These are phyloP conservation scores for Neuroscelio doddi DNA, from an alignment of 2,888 invertebrate genomes.

Conservation along the genomic window DNA sequence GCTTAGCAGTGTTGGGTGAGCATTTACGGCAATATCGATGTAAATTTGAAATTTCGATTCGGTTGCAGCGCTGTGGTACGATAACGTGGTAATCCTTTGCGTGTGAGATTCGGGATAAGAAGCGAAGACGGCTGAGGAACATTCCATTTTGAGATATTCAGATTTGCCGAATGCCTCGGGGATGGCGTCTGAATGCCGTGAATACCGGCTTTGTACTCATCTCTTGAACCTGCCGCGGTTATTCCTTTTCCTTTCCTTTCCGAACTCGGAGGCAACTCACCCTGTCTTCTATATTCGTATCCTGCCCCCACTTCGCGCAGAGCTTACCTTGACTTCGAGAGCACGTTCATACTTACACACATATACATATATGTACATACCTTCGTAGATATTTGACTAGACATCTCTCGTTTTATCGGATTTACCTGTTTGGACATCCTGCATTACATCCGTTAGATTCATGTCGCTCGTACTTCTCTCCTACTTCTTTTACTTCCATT, in stretches of 20 bases:
- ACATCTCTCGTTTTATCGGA: conserved; percentile 23
- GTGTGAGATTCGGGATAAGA: conserved; percentile 40
- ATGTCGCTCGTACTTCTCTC: conserved; percentile 1
- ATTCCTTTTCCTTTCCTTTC: conserved; percentile 28
- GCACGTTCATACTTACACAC: conserved; percentile 1
- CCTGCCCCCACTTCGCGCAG: not conserved
- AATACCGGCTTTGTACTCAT: conserved; percentile 49
- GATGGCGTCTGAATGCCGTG: conserved; percentile 47
- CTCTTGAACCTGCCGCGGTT: conserved; percentile 34
- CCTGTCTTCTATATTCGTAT: conserved; percentile 20
- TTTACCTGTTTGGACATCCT: conserved; percentile 35
- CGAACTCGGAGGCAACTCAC: conserved; percentile 10
- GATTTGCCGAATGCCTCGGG: conserved; percentile 57
- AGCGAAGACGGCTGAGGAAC: conserved; percentile 48
- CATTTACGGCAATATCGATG: conserved; percentile 34
- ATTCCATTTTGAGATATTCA: conserved; percentile 63
- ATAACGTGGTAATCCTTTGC: conserved; percentile 43
- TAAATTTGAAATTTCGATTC: conserved; percentile 40
- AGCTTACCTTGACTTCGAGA: conserved; percentile 10
- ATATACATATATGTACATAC: not conserved
- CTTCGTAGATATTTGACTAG: conserved; percentile 18
- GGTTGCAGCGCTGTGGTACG: conserved; percentile 21
- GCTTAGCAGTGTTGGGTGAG: conserved; percentile 8
- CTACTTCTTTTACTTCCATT: not conserved
- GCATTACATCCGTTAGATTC: conserved; percentile 26